Evolutionary conservation across 37 sponge, comb jelly and placozoan genomes (phyloP).

Genomic region (Ephydatia muelleri): DNA sequence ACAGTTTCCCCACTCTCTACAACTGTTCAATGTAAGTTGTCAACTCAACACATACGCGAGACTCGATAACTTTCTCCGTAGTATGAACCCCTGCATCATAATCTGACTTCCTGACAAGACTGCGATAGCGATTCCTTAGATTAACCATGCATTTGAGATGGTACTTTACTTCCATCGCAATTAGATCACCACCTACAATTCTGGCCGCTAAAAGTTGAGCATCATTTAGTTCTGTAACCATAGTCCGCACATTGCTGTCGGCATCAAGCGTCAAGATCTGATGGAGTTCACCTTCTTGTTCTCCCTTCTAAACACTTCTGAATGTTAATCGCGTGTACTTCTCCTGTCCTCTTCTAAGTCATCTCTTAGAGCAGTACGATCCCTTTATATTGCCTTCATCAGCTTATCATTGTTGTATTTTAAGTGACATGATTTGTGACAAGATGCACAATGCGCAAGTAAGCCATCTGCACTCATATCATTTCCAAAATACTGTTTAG

Average conservation of each 20-base stretch:
- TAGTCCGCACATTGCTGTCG: constrained; percentile 16
- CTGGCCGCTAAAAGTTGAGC: constrained; percentile 20
- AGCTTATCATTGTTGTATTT: no score
- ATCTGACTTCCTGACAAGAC: constrained; percentile 10
- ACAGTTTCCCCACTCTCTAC: no score
- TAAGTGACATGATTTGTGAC: no score
- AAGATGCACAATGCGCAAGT: no score
- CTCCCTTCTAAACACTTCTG: constrained; percentile 6
- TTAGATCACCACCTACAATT: constrained; percentile 16
- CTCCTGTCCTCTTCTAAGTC: no score
- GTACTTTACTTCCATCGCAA: constrained; percentile 12
- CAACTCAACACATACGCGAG: constrained; percentile 17
- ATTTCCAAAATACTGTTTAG: no score
- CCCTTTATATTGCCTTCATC: no score
- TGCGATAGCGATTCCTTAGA: constrained; percentile 9
- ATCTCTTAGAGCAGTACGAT: no score
- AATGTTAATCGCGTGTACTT: no score
- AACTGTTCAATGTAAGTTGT: constrained; percentile 19
- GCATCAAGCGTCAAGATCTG: constrained; percentile 33
- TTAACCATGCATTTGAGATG: constrained; percentile 26
- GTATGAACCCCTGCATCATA: not conserved
- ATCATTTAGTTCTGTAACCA: constrained; percentile 20
- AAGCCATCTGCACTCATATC: no score
- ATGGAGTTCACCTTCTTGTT: constrained; percentile 16
- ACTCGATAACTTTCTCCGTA: constrained; percentile 10